Conservation (phyloP, 1,140 invertebrate species). For the Drosophila tsacasi region DNA sequence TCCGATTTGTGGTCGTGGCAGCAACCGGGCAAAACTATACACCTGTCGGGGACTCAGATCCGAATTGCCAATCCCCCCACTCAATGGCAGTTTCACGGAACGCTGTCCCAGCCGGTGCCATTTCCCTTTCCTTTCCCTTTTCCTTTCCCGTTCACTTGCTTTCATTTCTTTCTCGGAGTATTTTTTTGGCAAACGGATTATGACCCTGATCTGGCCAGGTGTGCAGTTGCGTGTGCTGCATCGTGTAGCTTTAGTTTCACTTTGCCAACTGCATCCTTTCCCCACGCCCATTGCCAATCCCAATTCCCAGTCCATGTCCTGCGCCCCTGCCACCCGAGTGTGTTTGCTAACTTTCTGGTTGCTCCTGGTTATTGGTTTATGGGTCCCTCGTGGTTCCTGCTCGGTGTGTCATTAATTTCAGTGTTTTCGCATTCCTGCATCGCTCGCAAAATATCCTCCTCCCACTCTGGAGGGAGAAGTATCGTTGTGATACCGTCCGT, state of each 20-base stretch:
- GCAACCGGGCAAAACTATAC: conserved; percentile 44
- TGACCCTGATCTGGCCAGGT: conserved; percentile 80
- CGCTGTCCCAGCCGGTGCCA: conserved; percentile 29
- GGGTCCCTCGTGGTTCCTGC: conserved; percentile 50
- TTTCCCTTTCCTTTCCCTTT: conserved; percentile 1
- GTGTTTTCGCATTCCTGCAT: conserved; percentile 38
- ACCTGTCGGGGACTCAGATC: conserved; percentile 40
- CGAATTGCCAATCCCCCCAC: conserved; percentile 14
- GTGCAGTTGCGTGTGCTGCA: conserved; percentile 39
- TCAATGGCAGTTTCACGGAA: conserved; percentile 44
- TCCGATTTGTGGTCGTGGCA: conserved; percentile 67
- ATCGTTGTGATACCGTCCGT: conserved; percentile 6
- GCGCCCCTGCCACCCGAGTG: conserved; percentile 2
- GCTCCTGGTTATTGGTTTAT: conserved; percentile 77
- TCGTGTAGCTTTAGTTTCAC: conserved; percentile 70
- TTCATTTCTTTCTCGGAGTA: conserved; percentile 21
- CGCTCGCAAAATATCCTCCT: conserved; percentile 3
- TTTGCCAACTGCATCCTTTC: conserved; percentile 64
- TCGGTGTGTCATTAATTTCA: conserved; percentile 68
- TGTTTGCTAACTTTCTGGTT: conserved; percentile 70
- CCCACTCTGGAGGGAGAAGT: neutral
- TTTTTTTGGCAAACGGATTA: conserved; percentile 71
- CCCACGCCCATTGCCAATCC: conserved; percentile 24
- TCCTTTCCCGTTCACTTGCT: conserved; percentile 1
- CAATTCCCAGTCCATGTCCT: neutral